Evolutionary conservation across 2,888 invertebrate species (phyloP).

Genomic region (Folsomia manolachei): DNA sequence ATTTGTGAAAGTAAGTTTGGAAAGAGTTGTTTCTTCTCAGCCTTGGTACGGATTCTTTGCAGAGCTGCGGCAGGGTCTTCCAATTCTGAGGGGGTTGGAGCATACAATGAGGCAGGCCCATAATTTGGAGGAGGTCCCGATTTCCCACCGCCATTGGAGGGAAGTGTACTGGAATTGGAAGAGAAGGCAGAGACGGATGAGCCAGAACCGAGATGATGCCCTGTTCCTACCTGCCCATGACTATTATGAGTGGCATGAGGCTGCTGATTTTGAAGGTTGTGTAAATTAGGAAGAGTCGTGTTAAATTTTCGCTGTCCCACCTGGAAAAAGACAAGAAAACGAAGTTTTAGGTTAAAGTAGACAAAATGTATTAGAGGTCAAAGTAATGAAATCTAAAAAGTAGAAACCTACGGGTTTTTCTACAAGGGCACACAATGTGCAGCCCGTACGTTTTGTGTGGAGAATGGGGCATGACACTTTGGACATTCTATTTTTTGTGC

Average conservation of each 20-base stretch:
- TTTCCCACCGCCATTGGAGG: neutral
- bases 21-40: conserved; percentile 67
- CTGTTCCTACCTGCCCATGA: conserved; percentile 10
- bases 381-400: too few species aligned
- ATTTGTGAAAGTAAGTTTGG: conserved; percentile 50
- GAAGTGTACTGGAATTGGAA: neutral
- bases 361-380: too few species aligned
- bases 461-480: too few species aligned
- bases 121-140: conserved; percentile 10
- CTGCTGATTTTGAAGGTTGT: neutral
- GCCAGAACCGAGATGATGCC: neutral
- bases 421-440: too few species aligned
- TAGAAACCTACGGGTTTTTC: too few species aligned
- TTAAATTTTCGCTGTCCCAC: conserved; percentile 50
- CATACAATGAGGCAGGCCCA: conserved; percentile 23
- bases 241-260: conserved; percentile 9
- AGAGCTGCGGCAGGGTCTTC: neutral
- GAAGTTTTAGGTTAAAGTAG: too few species aligned
- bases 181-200: neutral
- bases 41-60: conserved; percentile 77
- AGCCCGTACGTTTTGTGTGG: too few species aligned
- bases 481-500: too few species aligned
- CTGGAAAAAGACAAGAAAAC: too few species aligned
- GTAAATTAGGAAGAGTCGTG: conserved; percentile 34
- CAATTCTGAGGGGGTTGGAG: conserved; percentile 23